Evolutionary conservation across 2,797 vertebrate species (phyloP).

Genomic region (Rhinella marina): DNA sequence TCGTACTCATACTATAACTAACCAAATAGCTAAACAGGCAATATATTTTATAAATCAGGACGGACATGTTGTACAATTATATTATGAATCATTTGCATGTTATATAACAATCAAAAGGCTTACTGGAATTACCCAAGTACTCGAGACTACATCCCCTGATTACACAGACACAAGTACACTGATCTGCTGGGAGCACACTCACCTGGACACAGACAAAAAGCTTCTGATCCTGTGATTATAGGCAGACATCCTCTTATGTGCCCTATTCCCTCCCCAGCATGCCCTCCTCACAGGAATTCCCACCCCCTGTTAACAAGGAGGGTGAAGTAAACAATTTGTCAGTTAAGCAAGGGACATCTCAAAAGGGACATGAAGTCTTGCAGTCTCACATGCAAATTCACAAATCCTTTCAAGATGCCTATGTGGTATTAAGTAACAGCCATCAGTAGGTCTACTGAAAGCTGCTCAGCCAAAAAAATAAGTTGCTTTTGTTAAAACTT

Average conservation of each 20-base stretch:
- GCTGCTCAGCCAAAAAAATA: not conserved
- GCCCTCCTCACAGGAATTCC: not conserved
- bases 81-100: not conserved
- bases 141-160: not conserved
- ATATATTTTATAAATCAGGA: not conserved
- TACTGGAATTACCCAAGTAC: not conserved
- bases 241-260: constrained; percentile 50
- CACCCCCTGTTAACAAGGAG: constrained; percentile 15
- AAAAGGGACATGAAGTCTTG: not conserved
- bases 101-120: not conserved
- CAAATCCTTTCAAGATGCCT: not conserved
- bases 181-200: constrained; percentile 13
- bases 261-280: constrained; percentile 19
- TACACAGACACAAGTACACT: not conserved
- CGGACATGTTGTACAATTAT: not conserved
- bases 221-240: constrained; percentile 51
- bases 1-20: not conserved
- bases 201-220: constrained; percentile 42
- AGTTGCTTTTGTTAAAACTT: too few species aligned
- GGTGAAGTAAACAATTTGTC: not conserved
- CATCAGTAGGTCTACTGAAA: not conserved
- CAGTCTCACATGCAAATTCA: not conserved
- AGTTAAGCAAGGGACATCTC: too few species aligned
- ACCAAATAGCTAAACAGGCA: not conserved
- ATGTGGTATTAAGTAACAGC: not conserved